Percentiles rank a stretch among this genome's conserved stretches.
Conservation (phyloP, 1,140 invertebrate species). For the Zaprionus nigranus region DNA sequence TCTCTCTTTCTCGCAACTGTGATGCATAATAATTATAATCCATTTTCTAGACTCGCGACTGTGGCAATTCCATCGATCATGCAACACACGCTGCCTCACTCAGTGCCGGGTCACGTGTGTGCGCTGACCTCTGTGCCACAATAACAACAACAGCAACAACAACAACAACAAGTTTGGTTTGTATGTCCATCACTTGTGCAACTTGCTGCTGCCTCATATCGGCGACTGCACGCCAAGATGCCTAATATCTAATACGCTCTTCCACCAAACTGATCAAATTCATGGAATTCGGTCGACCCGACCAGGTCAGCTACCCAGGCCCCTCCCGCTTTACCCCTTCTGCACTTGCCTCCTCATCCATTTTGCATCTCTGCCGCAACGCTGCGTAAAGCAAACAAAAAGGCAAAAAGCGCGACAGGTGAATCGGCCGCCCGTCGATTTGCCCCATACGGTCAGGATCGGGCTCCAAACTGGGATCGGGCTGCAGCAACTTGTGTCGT, state of each 20-base stretch:
- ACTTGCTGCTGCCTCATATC: conserved; percentile 30
- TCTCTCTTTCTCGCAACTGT: conserved; percentile 6
- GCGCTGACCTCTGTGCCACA: conserved; percentile 67
- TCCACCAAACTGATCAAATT: conserved; percentile 78
- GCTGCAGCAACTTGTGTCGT: conserved; percentile 9
- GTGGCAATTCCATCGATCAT: conserved; percentile 78
- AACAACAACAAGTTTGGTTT: conserved; percentile 13
- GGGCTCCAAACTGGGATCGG: conserved; percentile 11
- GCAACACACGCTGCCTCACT: conserved; percentile 25
- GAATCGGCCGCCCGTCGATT: conserved; percentile 79
- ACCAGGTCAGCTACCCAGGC: conserved; percentile 41
- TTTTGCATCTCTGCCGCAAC: conserved; percentile 45
- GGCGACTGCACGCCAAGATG: conserved; percentile 63
- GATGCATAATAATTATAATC: conserved; percentile 80
- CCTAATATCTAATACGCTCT: conserved; percentile 78
- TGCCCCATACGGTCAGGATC: conserved; percentile 66
- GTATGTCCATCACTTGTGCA: not conserved
- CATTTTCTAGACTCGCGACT: conserved; percentile 60
- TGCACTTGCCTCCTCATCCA: conserved; percentile 39
- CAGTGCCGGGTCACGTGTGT: conserved; percentile 68
- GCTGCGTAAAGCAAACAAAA: conserved; percentile 76
- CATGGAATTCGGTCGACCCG: conserved; percentile 71
- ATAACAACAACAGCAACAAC: conserved; percentile 22
- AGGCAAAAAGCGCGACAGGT: conserved; percentile 77
- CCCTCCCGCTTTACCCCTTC: not conserved